phyloP scores from a whole-genome alignment of 2,113 vertebrate genomes.

The Podilymbus podiceps region DNA sequence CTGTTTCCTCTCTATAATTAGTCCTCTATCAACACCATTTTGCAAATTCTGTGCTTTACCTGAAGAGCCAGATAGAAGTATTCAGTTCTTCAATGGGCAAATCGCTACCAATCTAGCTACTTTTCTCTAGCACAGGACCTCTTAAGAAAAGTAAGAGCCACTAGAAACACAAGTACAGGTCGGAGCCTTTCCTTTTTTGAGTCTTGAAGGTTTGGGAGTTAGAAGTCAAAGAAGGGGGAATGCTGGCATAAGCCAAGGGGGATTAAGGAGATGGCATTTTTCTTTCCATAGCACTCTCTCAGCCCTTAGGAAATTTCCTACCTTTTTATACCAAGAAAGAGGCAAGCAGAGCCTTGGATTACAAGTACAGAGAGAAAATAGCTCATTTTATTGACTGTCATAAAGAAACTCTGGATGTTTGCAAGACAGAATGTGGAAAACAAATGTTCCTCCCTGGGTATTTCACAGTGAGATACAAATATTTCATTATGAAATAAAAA shows the following conservation, averaged over 20 bases:
- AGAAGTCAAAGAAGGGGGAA: background rate
- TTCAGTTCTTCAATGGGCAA: background rate
- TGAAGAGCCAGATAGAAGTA: background rate
- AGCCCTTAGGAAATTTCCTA: background rate
- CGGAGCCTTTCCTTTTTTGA: background rate
- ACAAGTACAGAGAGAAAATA: background rate
- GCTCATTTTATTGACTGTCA: background rate
- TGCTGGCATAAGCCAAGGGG: background rate
- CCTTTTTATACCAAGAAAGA: background rate
- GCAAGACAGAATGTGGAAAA: background rate
- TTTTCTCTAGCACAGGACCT: background rate
- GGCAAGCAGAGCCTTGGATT: background rate
- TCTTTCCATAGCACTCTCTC: background rate
- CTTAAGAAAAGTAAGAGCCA: background rate
- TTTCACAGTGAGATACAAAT: background rate
- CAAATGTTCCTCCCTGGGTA: background rate
- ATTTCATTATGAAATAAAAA: conserved; percentile 31
- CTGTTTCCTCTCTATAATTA: background rate
- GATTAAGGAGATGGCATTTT: background rate
- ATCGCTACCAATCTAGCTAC: background rate
- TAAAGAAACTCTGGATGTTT: background rate
- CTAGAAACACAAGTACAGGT: background rate
- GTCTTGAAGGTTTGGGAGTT: background rate
- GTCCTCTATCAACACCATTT: background rate
- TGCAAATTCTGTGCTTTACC: background rate